Conservation (phyloP, 2,113 vertebrate genomes). For the Cynopterus brachyotis region DNA sequence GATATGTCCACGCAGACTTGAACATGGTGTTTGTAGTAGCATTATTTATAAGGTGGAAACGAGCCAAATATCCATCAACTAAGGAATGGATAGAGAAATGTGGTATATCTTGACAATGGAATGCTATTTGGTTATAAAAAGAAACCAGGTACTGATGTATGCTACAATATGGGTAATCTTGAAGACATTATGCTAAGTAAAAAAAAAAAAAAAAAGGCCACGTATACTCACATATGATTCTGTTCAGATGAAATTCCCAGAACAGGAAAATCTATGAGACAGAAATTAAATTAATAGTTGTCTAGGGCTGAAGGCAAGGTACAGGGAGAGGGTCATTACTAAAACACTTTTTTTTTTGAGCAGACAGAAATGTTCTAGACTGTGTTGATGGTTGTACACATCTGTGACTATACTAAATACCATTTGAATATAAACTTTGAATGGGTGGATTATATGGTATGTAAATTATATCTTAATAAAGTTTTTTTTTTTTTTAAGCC, state of each 20-base stretch:
- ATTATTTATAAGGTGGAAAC: neutral
- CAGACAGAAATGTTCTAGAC: neutral
- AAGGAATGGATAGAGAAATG: neutral
- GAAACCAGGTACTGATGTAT: neutral
- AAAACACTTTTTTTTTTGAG: neutral
- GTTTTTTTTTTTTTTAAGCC: neutral
- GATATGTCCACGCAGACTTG: neutral
- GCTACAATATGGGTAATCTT: neutral
- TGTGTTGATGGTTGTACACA: neutral
- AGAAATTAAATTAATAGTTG: neutral
- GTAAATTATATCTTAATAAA: neutral
- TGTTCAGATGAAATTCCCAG: neutral
- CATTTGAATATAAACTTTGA: neutral
- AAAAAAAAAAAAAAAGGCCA: neutral
- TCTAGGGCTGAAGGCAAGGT: neutral
- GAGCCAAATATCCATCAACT: neutral
- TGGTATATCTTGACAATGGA: neutral
- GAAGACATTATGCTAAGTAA: neutral
- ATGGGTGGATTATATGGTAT: neutral
- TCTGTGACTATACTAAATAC: neutral
- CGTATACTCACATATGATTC: neutral
- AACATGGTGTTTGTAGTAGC: neutral
- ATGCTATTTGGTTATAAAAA: neutral
- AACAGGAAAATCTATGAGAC: neutral
- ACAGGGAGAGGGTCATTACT: neutral